Conservation (phyloP, 2,113 vertebrate genomes). For the Chaenocephalus aceratus region DNA sequence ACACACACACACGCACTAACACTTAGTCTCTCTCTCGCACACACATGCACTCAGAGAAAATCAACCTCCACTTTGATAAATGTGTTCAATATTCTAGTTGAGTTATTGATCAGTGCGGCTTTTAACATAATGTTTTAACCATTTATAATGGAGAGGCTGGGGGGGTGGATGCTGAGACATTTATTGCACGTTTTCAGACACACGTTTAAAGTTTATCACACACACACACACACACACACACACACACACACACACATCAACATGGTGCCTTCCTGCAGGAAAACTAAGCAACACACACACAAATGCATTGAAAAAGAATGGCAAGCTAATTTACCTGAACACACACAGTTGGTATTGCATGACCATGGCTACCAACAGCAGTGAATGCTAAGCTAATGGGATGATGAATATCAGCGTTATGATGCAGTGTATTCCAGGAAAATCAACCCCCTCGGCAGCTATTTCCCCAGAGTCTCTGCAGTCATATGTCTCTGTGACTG, state of each 20-base stretch:
- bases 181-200: slow-evolving; percentile 10
- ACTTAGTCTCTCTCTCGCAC: neutral
- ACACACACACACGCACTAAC: slow-evolving; percentile 4
- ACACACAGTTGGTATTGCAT: slow-evolving; percentile 21
- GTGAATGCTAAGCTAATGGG: slow-evolving; percentile 56
- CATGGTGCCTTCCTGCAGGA: slow-evolving; percentile 12
- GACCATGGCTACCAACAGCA: slow-evolving; percentile 36
- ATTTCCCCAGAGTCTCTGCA: slow-evolving; percentile 39
- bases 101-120: slow-evolving; percentile 69
- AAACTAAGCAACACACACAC: neutral
- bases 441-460: slow-evolving; percentile 48
- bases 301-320: neutral
- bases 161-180: slow-evolving; percentile 10
- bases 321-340: slow-evolving; percentile 49
- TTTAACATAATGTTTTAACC: slow-evolving; percentile 75
- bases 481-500: slow-evolving; percentile 63
- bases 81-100: slow-evolving; percentile 45
- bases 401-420: slow-evolving; percentile 59
- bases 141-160: slow-evolving; percentile 23
- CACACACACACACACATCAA: slow-evolving; percentile 9
- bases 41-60: slow-evolving; percentile 32
- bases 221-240: slow-evolving; percentile 12
- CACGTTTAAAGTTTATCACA: neutral
- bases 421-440: slow-evolving; percentile 69
- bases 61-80: slow-evolving; percentile 45